Conservation (phyloP, 2,113 vertebrate genomes). For the Serinus canaria region DNA sequence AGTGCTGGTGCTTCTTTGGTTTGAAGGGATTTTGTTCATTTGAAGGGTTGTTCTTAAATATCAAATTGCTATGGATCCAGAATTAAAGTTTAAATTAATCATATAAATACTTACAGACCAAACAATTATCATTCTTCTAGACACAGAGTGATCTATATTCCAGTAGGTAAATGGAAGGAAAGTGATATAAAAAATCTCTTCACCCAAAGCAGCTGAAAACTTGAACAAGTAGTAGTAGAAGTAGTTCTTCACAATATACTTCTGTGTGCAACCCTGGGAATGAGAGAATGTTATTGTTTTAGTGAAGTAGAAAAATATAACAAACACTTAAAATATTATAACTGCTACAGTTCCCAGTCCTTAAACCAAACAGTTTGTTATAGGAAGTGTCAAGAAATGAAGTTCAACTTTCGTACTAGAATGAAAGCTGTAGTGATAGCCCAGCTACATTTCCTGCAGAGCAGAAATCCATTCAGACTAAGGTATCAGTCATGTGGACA, state of each 20-base stretch:
- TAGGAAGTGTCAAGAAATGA: background rate
- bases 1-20: background rate
- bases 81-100: background rate
- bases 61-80: background rate
- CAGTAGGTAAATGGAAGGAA: slow-evolving; percentile 90
- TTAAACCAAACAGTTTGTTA: background rate
- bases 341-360: background rate
- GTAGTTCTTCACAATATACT: slow-evolving; percentile 87
- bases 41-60: background rate
- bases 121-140: slow-evolving; percentile 86
- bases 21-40: background rate
- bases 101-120: slow-evolving; percentile 83
- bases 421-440: background rate
- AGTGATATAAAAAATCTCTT: slow-evolving; percentile 94
- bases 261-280: slow-evolving; percentile 67
- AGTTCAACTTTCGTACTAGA: background rate
- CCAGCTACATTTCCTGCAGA: background rate
- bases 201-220: slow-evolving; percentile 85
- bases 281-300: slow-evolving; percentile 35
- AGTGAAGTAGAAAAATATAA: background rate
- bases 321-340: background rate
- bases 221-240: slow-evolving; percentile 89
- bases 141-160: slow-evolving; percentile 89
- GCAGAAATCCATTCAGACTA: background rate
- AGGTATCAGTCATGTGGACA: background rate